Percentiles rank a stretch among this genome's conserved stretches.
These are phyloP conservation scores for Glyphotaelius pellucidus DNA, from an alignment of 2,888 invertebrate genomes.

Conservation along the genomic window DNA sequence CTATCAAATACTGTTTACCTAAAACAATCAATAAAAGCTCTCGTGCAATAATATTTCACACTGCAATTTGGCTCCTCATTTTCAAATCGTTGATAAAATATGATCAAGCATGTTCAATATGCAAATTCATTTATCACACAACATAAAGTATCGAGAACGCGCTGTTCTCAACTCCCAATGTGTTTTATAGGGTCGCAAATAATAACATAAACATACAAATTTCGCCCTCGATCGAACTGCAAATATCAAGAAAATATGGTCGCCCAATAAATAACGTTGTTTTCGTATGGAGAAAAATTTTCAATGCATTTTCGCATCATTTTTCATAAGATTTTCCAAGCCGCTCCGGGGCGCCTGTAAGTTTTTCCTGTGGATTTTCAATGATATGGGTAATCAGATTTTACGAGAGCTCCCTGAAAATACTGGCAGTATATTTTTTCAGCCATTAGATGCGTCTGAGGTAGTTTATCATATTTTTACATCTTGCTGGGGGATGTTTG, in stretches of 20 bases:
- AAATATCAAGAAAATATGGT: conserved; percentile 60
- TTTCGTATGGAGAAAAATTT: conserved; percentile 42
- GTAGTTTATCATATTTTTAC: conserved; percentile 51
- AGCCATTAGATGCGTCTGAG: conserved; percentile 36
- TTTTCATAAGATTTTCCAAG: conserved; percentile 60
- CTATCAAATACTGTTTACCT: too few species aligned
- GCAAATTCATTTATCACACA: conserved; percentile 16
- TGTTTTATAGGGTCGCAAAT: conserved; percentile 54
- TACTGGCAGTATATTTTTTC: conserved; percentile 52
- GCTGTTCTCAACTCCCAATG: neutral
- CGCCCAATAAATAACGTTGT: conserved; percentile 52
- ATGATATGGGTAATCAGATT: conserved; percentile 63
- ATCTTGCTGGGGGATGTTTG: conserved; percentile 22
- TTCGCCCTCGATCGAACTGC: conserved; percentile 47
- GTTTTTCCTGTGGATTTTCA: conserved; percentile 40
- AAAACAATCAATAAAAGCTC: too few species aligned
- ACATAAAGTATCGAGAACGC: neutral
- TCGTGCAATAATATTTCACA: neutral
- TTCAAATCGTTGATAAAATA: neutral
- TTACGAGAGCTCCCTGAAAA: conserved; percentile 63
- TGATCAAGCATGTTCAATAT: neutral
- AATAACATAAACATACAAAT: conserved; percentile 52
- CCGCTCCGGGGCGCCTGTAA: conserved; percentile 42
- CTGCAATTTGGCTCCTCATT: neutral
- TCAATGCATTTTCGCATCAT: conserved; percentile 30